Evolutionary conservation across 2,888 invertebrate genomes (phyloP).

Genomic region (Drosophila sordidapex): DNA sequence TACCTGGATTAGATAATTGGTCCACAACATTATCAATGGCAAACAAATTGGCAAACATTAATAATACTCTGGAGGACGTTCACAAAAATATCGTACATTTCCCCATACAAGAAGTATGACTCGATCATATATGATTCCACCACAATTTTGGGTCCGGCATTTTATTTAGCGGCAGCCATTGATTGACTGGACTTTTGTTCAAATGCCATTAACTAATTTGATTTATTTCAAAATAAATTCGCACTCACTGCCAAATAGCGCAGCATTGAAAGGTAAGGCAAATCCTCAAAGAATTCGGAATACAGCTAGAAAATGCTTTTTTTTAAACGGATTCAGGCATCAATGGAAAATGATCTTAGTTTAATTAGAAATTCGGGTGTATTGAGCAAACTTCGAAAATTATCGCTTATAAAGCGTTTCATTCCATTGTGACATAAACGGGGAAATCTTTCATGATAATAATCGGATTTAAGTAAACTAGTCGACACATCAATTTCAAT

Average conservation of each 20-base stretch:
- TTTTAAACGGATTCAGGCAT: not conserved
- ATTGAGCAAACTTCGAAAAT: not conserved
- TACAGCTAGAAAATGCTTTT: not conserved
- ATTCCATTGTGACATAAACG: not conserved
- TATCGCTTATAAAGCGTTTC: not conserved
- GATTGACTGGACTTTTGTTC: conserved; percentile 53
- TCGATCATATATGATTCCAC: conserved; percentile 24
- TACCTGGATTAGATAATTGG: conserved; percentile 16
- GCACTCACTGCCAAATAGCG: conserved; percentile 26
- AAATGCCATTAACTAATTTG: conserved; percentile 54
- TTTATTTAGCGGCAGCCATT: conserved; percentile 45
- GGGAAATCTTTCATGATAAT: not conserved
- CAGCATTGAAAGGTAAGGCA: conserved; percentile 40
- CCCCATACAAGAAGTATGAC: not conserved
- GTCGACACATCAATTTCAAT: not conserved
- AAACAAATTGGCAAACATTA: conserved; percentile 38
- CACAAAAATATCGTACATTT: not conserved
- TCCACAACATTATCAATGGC: conserved; percentile 8
- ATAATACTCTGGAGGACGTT: conserved; percentile 11
- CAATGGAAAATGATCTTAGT: not conserved
- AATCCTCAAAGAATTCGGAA: conserved; percentile 17
- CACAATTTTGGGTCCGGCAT: conserved; percentile 32
- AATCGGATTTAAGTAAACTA: not conserved
- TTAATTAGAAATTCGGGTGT: not conserved
- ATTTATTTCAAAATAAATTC: conserved; percentile 50